These are phyloP conservation scores for Tolypeutes matacus DNA, from an alignment of 2,797 vertebrate genomes.

Conservation along the genomic window DNA sequence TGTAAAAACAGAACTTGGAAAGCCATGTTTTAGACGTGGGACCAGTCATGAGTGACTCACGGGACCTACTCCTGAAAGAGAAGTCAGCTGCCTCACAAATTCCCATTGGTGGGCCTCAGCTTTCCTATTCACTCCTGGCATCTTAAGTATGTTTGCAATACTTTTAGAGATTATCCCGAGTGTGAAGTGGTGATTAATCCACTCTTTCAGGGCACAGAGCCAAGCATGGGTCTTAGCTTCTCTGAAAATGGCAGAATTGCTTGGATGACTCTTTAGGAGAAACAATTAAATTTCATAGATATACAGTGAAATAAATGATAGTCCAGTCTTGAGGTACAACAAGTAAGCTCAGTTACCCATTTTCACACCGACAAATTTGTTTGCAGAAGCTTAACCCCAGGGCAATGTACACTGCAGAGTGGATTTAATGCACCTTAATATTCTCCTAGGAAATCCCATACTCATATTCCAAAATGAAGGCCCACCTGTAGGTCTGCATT, in stretches of 20 bases:
- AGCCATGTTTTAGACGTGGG: neutral
- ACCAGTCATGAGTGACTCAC: neutral
- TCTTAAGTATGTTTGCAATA: neutral
- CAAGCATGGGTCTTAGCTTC: neutral
- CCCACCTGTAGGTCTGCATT: neutral
- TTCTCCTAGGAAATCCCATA: neutral
- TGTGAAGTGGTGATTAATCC: neutral
- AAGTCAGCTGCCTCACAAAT: neutral
- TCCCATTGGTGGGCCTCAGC: neutral
- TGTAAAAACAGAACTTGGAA: constrained; percentile 36
- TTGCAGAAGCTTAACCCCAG: neutral
- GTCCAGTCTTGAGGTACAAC: neutral
- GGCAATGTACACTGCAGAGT: neutral
- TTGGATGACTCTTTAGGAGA: neutral
- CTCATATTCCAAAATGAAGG: constrained; percentile 15
- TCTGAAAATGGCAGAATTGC: neutral
- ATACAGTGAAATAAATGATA: neutral
- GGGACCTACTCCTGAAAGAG: neutral
- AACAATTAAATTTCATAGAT: neutral
- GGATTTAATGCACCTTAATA: neutral
- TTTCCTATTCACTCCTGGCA: neutral
- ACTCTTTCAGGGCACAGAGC: neutral
- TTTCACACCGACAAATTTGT: neutral
- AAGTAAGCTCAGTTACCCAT: neutral
- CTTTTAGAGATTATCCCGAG: neutral